Evolutionary conservation across 2,797 vertebrate species (phyloP), one percentile per base, ranked within the genome.

Genomic region (Oryzias sinensis): DNA sequence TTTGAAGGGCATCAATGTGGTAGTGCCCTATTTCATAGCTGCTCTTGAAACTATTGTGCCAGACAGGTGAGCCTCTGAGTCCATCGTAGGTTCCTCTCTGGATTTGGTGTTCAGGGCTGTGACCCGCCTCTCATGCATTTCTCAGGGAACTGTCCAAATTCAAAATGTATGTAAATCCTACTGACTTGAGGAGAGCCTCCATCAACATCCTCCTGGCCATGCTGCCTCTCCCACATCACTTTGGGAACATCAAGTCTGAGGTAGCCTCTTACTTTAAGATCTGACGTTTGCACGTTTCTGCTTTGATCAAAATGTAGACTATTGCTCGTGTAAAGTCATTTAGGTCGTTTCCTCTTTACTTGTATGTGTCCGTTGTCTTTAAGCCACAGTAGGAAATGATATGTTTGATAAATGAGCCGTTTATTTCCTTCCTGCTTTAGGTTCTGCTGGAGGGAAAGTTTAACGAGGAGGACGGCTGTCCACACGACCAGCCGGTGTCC

Each of bases 11-110:
- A 94, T 98, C 76, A 95, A 98, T 83, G 95, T 97, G 55, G 93
- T 98, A 59, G 95, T 97, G 84, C 96, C 96, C 59, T 98, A 98
- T 87, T 97, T 98, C 89, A 97, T 97, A 85, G 95, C 95, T 51
- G 96, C 96, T 68, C 90, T 98, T 77, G 96, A 98, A 88, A 97
- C 93, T 57, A 98, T 98, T 81, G 91, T 98, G 65, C 96, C 96
- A 70, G 96, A 98, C 91, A 95, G 96, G 96, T 97, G 74, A 89
- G 6, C 46, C 60, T 57, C 37, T 5, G n/a, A 13, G 29, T 41
- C 56, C 56, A 41, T 9, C 29, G 16, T 37, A 6, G 22, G 25
- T 27, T 49, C 5, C 42, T 0, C 5, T 56, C 4, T 43, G 13
- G 55, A 17, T 8, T 43, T 5, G 4, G 18, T 44, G 54, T 54